These are phyloP conservation scores for Tanaodytes sp. DNA, from an alignment of 2,888 invertebrate genomes.

Conservation along the genomic window DNA sequence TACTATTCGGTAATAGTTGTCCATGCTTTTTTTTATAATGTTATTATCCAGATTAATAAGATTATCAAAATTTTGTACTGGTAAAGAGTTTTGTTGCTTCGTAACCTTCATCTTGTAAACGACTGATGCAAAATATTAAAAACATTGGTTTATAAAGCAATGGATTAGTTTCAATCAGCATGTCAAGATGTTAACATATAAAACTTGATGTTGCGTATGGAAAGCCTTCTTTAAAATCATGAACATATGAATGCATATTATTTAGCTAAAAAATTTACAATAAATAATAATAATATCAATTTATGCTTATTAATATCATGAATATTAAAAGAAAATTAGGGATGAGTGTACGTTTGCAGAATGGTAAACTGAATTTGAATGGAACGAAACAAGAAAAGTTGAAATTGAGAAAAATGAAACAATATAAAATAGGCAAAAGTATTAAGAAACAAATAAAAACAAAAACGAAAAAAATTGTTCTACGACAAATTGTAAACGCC, in stretches of 20 bases:
- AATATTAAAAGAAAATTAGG: too few species aligned
- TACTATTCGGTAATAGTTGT: constrained; percentile 7
- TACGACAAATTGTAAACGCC: constrained; percentile 10
- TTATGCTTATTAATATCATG: too few species aligned
- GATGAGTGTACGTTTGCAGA: too few species aligned
- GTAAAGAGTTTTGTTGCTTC: constrained; percentile 1
- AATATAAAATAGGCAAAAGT: too few species aligned
- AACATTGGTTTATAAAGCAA: neutral
- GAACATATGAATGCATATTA: too few species aligned
- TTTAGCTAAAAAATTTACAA: too few species aligned
- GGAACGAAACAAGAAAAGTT: neutral
- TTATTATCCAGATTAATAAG: neutral
- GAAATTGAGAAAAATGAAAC: neutral
- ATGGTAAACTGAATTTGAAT: too few species aligned
- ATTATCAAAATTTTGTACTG: constrained; percentile 6
- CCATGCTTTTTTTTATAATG: constrained; percentile 6
- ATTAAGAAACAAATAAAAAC: neutral
- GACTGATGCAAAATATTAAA: neutral
- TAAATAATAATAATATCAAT: too few species aligned
- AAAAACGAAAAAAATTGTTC: neutral
- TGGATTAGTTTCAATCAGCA: neutral
- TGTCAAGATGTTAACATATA: neutral
- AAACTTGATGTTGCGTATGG: too few species aligned
- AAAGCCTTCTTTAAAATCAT: too few species aligned
- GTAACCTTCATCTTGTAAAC: constrained; percentile 1